These are phyloP conservation scores for Platygyra sinensis DNA, from an alignment of 64 coral and sea anemone genomes.

Conservation along the genomic window DNA sequence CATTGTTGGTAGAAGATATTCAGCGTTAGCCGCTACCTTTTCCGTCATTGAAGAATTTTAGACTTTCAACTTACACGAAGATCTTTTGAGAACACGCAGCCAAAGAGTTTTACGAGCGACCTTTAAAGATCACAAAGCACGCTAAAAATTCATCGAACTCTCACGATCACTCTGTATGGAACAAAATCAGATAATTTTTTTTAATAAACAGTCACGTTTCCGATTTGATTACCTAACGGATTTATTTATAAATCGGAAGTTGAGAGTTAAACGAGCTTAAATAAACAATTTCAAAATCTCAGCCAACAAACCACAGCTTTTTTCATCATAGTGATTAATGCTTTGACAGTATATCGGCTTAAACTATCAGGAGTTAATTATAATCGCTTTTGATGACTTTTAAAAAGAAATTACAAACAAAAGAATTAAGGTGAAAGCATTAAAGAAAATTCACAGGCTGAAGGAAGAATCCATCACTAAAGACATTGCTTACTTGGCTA, in stretches of 20 bases:
- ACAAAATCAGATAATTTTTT: not conserved
- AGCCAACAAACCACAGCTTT: not conserved
- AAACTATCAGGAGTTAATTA: not conserved
- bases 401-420: conserved; percentile 1
- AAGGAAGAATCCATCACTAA: not conserved
- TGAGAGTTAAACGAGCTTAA: not conserved
- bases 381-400: not conserved
- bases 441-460: conserved; percentile 14
- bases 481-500: not conserved
- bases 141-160: not conserved
- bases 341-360: not conserved
- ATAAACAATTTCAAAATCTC: no score
- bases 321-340: not conserved
- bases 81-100: no score
- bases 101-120: no score
- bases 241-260: not conserved
- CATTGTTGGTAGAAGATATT: no score
- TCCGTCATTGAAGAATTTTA: no score
- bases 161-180: no score
- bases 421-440: not conserved
- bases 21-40: no score
- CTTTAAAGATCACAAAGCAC: not conserved
- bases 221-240: not conserved
- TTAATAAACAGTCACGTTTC: not conserved
- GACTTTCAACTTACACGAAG: no score